Evolutionary conservation across 1,140 invertebrate species (phyloP), one percentile per base, ranked within the genome.

Genomic region (Tetraneura akinire): DNA sequence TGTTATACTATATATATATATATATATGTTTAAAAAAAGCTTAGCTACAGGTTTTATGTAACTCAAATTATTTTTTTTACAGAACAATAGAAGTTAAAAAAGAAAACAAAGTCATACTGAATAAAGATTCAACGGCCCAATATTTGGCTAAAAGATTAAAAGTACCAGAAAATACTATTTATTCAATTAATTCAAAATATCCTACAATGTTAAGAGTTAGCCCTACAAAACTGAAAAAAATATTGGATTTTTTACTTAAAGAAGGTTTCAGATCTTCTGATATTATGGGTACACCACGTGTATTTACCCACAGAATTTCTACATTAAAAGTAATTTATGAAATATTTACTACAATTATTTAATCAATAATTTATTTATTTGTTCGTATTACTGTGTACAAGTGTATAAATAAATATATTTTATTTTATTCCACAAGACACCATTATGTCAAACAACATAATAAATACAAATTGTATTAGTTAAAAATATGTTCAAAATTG

Each of bases 301-400:
- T 78, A 26, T 78, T 78, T 26, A 78, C 74, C 18, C 74, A 78
- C 11, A 78, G 74, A 42, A 78, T 78, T 62, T 60, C 55, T 18
- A 78, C 74, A 6, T 60, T 78, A 57, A 37, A 78, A 29, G 74
- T 78, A 13, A 26, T 23, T 10, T 60, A 16, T 60, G 23, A 16
- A 78, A 78, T 60, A 26, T 18, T 21, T 76, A 4, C 21, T 32
- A 26, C 3, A 16, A n/a, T 18, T 78, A 16, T 26, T 11, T 74
- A 32, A 26, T 49, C 0, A 0, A 66, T 66, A 21, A 5, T n/a
- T 26, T 8, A 26, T 37, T 37, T 37, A 37, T 37, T 4, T 37
- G 8, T 37, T 37, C 32, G 8, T 8, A 37, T 37, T 8, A 37
- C n/a, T n/a, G n/a, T n/a, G n/a, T n/a, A n/a, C 32, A 37, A 37